These are phyloP conservation scores for Serilophus lunatus DNA, from an alignment of 2,113 vertebrate genomes.

Conservation along the genomic window DNA sequence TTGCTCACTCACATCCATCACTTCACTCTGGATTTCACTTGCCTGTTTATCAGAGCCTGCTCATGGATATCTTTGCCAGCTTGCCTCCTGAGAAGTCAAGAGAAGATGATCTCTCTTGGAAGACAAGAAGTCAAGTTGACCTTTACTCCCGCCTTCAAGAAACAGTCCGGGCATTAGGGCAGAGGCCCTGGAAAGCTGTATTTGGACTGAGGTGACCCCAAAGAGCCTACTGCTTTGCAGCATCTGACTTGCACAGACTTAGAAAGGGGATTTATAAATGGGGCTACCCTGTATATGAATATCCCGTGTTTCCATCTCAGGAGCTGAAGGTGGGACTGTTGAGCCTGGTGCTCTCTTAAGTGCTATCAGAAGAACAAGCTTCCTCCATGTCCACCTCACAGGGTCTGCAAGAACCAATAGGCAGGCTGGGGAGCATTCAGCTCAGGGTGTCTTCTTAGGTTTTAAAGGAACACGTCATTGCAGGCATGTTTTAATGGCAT, in stretches of 20 bases:
- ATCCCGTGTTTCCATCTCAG: neutral
- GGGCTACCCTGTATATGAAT: fast-evolving
- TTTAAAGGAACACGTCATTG: conserved; percentile 23
- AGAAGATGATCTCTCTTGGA: neutral
- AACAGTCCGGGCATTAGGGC: neutral
- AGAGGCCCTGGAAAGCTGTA: neutral
- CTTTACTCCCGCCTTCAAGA: neutral
- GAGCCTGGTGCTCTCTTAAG: neutral
- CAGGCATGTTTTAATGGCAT: conserved; percentile 52
- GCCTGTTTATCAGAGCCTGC: neutral
- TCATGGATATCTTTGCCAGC: neutral
- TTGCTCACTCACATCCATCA: neutral
- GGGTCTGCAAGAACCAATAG: neutral
- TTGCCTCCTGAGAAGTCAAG: neutral
- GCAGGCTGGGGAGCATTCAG: neutral
- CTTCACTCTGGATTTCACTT: neutral
- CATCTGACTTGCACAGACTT: neutral
- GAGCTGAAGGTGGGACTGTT: fast-evolving
- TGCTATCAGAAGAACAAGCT: neutral
- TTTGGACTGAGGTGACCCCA: fast-evolving
- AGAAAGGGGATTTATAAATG: neutral
- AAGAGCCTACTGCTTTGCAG: neutral
- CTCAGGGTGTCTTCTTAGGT: neutral
- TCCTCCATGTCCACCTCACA: neutral
- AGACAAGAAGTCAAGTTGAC: neutral